Base-by-base conservation (phyloP, 2,113 vertebrate species). In the Aepyceros melampus region DNA sequence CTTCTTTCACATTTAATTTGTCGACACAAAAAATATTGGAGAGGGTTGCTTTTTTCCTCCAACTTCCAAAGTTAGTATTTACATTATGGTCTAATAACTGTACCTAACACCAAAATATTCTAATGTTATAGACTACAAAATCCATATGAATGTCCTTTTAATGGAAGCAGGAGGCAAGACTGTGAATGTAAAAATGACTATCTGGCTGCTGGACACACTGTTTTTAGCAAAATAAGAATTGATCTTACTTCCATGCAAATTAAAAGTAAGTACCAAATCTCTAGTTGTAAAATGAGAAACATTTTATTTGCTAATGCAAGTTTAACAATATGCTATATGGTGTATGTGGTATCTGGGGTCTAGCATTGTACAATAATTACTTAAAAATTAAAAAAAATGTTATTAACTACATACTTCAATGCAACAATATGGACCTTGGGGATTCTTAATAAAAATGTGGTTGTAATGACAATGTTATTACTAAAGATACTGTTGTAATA, bases 131-230 rank as follows among this genome's bases (percentile, higher is more conserved):
- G 99, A 97, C 87, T 99, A 87, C 99, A 99, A 98, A 99, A 99
- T 98, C 99, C 99, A 0, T 99, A 99, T 47, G 99, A 99, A 74
- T 99, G 99, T 86, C 99, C 99, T 55, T 99, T 99, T 91, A 99
- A 99, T 71, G 99, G 99, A 98, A 99, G 99, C 97, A 99, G 99
- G 88, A 99, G 98, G 91, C 99, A 99, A 97, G 99, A 99, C 97
- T 99, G 99, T 82, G 97, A 97, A 15, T 99, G 99, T 97, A 99
- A 98, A 98, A 99, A 99, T 51, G 99, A 99, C 98, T 99, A 99
- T 98, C 98, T 98, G 17, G 99, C 99, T 79, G 99, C 99, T 47
- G 99, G 99, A 89, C 99, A 99, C 97, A 99, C 99, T 0, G 97
- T 99, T 94, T 99, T 99, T 98, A 99, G 99, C 97, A 99, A 99